Evolutionary conservation across 2,888 invertebrate genomes (phyloP), one percentile per base, ranked within the genome.

Genomic region (Dasysyrphus tricinctus): DNA sequence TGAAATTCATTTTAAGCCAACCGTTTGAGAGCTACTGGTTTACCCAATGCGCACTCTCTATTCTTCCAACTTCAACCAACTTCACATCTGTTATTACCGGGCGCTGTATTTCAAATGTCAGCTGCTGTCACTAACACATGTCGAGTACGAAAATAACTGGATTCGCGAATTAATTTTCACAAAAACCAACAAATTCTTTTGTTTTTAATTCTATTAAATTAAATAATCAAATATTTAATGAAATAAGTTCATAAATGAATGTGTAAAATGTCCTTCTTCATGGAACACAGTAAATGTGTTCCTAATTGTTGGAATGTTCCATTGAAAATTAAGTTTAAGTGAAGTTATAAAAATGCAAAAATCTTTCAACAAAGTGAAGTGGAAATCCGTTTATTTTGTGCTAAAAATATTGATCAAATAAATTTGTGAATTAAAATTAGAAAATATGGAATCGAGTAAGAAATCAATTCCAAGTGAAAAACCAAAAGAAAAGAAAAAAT

Each of bases 71-170:
- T 54, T 2, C 69, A 34, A 7, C 69, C 67, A 85, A 81, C 81
- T 85, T 85, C 85, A 77, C 69, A 1, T 24, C 11, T 61, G 47
- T 81, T 80, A 69, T 85, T 61, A 16, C n/a, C 84, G 67, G 80
- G 80, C 24, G 54, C 47, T 80, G 65, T 29, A 16, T 57, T 37
- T 14, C 14, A 54, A 54, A 24, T 80, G 73, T 80, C 85, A 85
- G 37, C 75, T 80, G 84, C 65, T 65, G 47, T 65, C 65, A 65
- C 47, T 65, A 34, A 77, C 85, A 77, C 81, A 51, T 77, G 81
- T 67, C 61, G 24, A 54, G 32, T 59, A 42, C n/a, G n/a, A 32
- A 7, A 37, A 39, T 44, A 19, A 39, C 59, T 39, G 7, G 19
- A 24, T 24, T 61, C 34, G 61, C 42, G 8, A 61, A 39, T 37